Base-by-base conservation (phyloP, 2,113 vertebrate genomes). In the Antechinus flavipes region DNA sequence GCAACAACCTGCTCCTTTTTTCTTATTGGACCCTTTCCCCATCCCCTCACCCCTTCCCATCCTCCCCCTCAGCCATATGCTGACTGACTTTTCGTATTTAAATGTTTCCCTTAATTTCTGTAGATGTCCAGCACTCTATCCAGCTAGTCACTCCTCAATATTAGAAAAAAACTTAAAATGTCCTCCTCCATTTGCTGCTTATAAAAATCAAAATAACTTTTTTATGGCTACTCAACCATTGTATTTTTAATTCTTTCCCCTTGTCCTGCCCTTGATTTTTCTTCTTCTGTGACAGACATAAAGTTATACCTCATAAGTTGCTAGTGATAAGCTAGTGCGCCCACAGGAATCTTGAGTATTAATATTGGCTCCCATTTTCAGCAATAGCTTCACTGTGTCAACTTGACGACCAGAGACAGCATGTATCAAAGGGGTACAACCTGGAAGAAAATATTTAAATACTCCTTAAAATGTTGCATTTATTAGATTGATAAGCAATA, bases 351-450 rank as follows among this genome's bases (percentile, higher is more conserved):
- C 99, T 98, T 99, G 99, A 93, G 97, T 99, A 94, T 99, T 99
- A 96, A 99, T 99, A 94, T 99, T 99, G 94, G 99, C 99, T 91
- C 99, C 99, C 99, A 99, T 99, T 98, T 99, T 99, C 97, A 99
- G 95, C 93, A 99, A 97, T 96, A 99, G 98, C 96, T 99, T 99
- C 95, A 99, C 99, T 27, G 99, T 99, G 96, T 99, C 99, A 94
- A 99, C 99, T 97, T 99, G 99, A 84, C 99, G 98, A 95, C 99
- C 99, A 61, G 99, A 99, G 95, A 99, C 98, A 0, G 99, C 99
- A 2, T 99, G 99, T 99, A 99, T 99, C 98, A 99, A 98, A 92
- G 99, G 99, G 1, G 99, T 99, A 35, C 98, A 99, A 91, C 99
- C 99, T 99, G 97, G 10, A 94, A 97, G 68, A 76, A 98, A 96